Conservation (phyloP, 2,113 vertebrate genomes). For the Eudyptes chrysolophus region DNA sequence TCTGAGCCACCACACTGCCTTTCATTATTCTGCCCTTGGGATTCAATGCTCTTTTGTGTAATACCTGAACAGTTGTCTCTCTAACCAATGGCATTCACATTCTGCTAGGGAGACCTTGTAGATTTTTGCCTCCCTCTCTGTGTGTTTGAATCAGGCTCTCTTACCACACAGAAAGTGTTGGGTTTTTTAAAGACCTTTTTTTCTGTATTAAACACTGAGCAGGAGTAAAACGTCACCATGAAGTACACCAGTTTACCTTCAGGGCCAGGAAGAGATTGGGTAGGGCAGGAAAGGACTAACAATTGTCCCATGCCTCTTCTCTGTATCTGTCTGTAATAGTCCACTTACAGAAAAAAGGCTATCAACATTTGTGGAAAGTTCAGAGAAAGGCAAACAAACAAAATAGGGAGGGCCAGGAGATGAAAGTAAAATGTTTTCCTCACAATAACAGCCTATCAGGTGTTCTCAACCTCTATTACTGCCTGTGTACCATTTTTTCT, state of each 20-base stretch:
- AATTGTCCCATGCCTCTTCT: not conserved
- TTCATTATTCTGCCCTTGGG: not conserved
- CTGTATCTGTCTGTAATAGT: not conserved
- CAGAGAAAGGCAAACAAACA: not conserved
- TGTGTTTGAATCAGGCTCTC: not conserved
- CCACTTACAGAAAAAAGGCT: not conserved
- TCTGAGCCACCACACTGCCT: not conserved
- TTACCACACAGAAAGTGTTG: not conserved
- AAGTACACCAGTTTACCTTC: not conserved
- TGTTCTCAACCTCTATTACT: not conserved
- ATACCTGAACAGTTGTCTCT: not conserved
- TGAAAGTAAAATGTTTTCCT: not conserved
- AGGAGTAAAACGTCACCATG: not conserved
- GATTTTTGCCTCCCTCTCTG: not conserved
- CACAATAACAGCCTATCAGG: not conserved
- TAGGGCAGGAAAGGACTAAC: not conserved
- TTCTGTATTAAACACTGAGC: not conserved
- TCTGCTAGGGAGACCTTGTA: not conserved
- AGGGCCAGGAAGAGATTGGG: not conserved
- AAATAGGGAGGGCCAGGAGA: not conserved
- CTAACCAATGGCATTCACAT: not conserved
- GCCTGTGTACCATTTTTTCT: not conserved
- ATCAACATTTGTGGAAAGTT: not conserved
- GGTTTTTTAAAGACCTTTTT: fast-evolving
- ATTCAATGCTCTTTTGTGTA: not conserved